These are phyloP conservation scores for Masticophis lateralis DNA, from an alignment of 2,797 vertebrate genomes.

Conservation along the genomic window DNA sequence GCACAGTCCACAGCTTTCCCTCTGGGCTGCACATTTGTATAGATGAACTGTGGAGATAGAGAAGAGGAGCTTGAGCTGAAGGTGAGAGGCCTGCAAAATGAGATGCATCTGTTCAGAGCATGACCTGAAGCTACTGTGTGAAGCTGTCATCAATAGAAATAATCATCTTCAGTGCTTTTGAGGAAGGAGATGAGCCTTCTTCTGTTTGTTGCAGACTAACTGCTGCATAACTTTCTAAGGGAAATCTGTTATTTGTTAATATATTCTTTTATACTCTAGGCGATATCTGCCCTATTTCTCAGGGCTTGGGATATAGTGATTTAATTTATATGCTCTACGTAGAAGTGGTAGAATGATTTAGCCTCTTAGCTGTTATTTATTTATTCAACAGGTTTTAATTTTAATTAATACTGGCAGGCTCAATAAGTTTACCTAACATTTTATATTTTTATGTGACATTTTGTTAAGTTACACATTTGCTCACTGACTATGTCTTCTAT, in stretches of 20 bases:
- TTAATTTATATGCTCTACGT: neutral
- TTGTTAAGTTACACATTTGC: neutral
- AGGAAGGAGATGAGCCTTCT: neutral
- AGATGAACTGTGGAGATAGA: slow-evolving; percentile 82
- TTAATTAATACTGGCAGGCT: neutral
- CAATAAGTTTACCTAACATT: neutral
- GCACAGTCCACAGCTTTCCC: slow-evolving; percentile 96
- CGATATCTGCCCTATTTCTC: neutral
- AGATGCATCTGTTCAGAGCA: neutral
- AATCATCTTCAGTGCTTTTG: neutral
- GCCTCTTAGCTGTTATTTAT: neutral
- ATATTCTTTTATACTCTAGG: neutral
- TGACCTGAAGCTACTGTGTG: neutral
- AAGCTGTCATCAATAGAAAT: neutral
- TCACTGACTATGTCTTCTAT: neutral
- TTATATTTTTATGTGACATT: neutral
- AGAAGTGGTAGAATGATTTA: neutral
- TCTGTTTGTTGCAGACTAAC: neutral
- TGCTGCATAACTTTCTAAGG: neutral
- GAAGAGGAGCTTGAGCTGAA: neutral
- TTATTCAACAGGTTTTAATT: neutral
- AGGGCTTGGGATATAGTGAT: neutral
- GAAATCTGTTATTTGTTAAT: neutral
- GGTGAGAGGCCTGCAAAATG: neutral
- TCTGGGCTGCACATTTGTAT: slow-evolving; percentile 94